Percentiles rank a stretch among this genome's conserved stretches.
Conservation (phyloP, 2,888 invertebrate genomes). For the Agonopterix alstromeriana region DNA sequence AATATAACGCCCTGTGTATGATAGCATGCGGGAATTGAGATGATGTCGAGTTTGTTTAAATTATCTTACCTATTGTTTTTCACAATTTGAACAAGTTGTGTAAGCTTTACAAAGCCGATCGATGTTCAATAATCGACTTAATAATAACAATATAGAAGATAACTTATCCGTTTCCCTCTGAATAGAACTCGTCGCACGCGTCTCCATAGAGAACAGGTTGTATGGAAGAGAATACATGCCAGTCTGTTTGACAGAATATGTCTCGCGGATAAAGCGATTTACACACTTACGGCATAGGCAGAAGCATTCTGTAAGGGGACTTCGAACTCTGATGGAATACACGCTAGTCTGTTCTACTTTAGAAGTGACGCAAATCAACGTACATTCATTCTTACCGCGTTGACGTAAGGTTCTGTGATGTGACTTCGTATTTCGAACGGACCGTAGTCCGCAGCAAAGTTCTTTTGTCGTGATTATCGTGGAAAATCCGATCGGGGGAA, state of each 20-base stretch:
- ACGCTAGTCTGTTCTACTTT: background rate
- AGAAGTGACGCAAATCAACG: too few species aligned
- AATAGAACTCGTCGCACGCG: slow-evolving; percentile 34
- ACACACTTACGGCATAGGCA: too few species aligned
- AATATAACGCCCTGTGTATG: too few species aligned
- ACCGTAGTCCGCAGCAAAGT: slow-evolving; percentile 55
- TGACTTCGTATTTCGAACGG: slow-evolving; percentile 7
- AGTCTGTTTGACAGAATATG: too few species aligned
- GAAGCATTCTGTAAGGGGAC: too few species aligned
- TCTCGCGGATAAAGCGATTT: too few species aligned
- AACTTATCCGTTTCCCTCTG: slow-evolving; percentile 44
- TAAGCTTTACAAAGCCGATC: background rate
- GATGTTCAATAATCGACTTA: slow-evolving; percentile 26
- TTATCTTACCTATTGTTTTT: too few species aligned
- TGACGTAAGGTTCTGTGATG: too few species aligned
- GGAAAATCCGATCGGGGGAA: slow-evolving; percentile 73
- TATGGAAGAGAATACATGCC: slow-evolving; percentile 12
- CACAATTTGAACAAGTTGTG: too few species aligned
- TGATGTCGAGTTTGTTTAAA: too few species aligned
- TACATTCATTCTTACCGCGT: too few species aligned
- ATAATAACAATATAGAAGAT: slow-evolving; percentile 32
- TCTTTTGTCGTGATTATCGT: slow-evolving; percentile 75
- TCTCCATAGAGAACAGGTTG: slow-evolving; percentile 2
- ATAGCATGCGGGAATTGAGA: too few species aligned
- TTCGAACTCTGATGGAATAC: background rate